A percentile compares a stretch with the other conserved stretches of the same genome.
phyloP scores from a whole-genome alignment of 2,113 vertebrate species.

The Sander lucioperca region DNA sequence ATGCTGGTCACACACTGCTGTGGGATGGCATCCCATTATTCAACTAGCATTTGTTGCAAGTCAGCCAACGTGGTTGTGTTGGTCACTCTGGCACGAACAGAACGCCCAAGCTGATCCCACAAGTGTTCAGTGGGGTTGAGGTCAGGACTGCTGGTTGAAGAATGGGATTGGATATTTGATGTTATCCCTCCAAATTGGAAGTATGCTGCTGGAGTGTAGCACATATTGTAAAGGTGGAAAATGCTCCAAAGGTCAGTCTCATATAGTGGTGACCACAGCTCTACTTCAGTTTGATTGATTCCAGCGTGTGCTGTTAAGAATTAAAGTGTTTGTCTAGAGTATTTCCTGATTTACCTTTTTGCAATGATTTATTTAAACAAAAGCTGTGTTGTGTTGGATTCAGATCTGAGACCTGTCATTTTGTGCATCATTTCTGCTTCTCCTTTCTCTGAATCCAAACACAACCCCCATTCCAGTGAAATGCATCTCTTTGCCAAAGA shows the following conservation, averaged over 20 bases:
- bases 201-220: slow-evolving; percentile 24
- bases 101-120: no score
- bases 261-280: slow-evolving; percentile 7
- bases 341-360: slow-evolving; percentile 43
- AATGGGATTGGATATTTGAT: slow-evolving; percentile 14
- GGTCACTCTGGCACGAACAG: no score
- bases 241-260: slow-evolving; percentile 23
- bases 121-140: no score
- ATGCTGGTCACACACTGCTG: no score
- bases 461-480: slow-evolving; percentile 25
- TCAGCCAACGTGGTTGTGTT: no score
- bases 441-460: slow-evolving; percentile 38
- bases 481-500: slow-evolving; percentile 29
- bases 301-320: slow-evolving; percentile 20
- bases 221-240: slow-evolving; percentile 30
- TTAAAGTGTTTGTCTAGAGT: slow-evolving; percentile 29
- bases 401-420: slow-evolving; percentile 32
- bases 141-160: no score
- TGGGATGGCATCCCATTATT: no score
- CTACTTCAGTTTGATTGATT: slow-evolving; percentile 25
- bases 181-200: slow-evolving; percentile 25
- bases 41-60: no score
- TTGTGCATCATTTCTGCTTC: slow-evolving; percentile 45
- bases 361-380: slow-evolving; percentile 45
- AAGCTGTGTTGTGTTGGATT: slow-evolving; percentile 31